Conservation (phyloP, 2,113 vertebrate genomes). For the Sceloporus tristichus region DNA sequence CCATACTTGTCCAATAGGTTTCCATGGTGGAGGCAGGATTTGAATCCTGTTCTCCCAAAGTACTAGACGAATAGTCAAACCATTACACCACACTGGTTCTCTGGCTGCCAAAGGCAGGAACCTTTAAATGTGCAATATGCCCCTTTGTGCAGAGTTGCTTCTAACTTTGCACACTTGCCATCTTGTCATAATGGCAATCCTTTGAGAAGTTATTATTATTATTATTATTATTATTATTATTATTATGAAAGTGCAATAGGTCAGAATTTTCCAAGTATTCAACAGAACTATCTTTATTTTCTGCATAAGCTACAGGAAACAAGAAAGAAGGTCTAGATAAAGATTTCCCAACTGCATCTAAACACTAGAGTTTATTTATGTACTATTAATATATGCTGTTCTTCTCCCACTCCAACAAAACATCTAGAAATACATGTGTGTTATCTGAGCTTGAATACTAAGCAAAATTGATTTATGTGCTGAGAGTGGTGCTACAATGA, state of each 20-base stretch:
- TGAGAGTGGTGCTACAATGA: constrained; percentile 68
- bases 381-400: constrained; percentile 65
- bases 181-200: background rate
- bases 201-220: no score
- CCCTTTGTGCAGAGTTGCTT: background rate
- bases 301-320: constrained; percentile 57
- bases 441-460: constrained; percentile 68
- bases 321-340: constrained; percentile 50
- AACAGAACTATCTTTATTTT: constrained; percentile 63
- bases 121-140: background rate
- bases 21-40: no score
- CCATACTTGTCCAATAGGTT: no score
- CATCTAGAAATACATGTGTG: constrained; percentile 60
- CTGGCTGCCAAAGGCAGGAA: background rate
- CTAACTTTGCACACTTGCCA: background rate
- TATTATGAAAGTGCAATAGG: constrained; percentile 64
- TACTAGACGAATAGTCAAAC: no score
- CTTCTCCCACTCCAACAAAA: constrained; percentile 60
- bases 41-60: no score
- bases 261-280: constrained; percentile 67
- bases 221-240: background rate
- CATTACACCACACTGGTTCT: no score
- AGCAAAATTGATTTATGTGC: constrained; percentile 72
- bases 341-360: constrained; percentile 62
- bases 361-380: constrained; percentile 54